Evolutionary conservation across 2,888 invertebrate genomes (phyloP).

Genomic region (Stenolophus ochropezus): DNA sequence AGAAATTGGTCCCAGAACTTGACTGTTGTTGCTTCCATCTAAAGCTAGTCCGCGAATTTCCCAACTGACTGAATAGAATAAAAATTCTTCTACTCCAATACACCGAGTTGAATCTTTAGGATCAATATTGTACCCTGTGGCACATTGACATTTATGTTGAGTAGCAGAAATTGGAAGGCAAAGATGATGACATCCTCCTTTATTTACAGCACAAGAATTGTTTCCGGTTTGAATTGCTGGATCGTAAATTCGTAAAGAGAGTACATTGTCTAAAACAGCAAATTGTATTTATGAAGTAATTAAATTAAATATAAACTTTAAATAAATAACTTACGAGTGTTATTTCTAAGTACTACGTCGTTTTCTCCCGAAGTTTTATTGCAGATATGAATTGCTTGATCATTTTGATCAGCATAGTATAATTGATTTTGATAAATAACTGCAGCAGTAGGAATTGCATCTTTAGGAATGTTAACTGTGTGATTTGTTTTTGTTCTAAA

Average conservation of each 20-base stretch:
- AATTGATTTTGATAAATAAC: conserved; percentile 80
- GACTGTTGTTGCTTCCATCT: conserved; percentile 70
- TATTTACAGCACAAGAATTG: conserved; percentile 76
- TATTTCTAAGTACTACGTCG: conserved; percentile 75
- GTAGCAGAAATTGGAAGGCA: conserved; percentile 80
- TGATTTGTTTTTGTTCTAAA: conserved; percentile 66
- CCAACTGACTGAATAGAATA: conserved; percentile 86
- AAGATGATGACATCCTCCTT: conserved; percentile 82
- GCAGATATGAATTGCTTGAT: conserved; percentile 78
- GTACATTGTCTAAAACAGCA: conserved; percentile 75
- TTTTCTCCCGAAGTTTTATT: conserved; percentile 76
- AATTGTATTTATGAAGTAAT: background rate
- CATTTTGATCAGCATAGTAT: conserved; percentile 82
- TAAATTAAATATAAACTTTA: too few species aligned
- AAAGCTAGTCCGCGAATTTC: conserved; percentile 82
- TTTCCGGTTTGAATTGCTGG: conserved; percentile 78
- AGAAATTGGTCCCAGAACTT: conserved; percentile 82
- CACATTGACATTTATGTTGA: conserved; percentile 82
- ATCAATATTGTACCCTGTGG: conserved; percentile 80
- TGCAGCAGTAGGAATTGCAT: conserved; percentile 78
- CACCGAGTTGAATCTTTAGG: conserved; percentile 75
- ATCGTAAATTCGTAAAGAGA: conserved; percentile 83
- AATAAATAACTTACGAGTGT: conserved; percentile 73
- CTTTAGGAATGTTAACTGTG: conserved; percentile 66
- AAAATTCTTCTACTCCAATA: conserved; percentile 79